Conservation (phyloP, 2,888 invertebrate species). For the Eueremaeus valkanovi region DNA sequence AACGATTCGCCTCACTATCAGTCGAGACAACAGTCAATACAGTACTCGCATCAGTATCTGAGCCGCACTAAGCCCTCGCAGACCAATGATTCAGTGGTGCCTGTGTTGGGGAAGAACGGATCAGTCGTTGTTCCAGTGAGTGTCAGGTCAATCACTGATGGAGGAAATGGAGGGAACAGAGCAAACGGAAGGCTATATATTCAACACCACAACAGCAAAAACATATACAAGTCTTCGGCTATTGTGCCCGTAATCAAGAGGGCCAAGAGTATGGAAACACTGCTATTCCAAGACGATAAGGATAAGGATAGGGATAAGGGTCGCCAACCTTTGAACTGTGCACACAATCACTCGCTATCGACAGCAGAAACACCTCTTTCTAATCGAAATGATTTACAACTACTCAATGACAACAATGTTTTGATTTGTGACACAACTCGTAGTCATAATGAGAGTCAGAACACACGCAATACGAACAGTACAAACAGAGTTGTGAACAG, state of each 20-base stretch:
- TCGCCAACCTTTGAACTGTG: not conserved
- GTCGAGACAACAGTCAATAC: not conserved
- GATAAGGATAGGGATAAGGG: not conserved
- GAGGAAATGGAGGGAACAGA: slow-evolving; percentile 34
- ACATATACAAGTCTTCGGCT: slow-evolving; percentile 26
- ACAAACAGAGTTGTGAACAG: not conserved
- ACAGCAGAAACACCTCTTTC: slow-evolving; percentile 14
- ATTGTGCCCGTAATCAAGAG: slow-evolving; percentile 32
- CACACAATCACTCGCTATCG: not conserved
- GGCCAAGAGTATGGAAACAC: slow-evolving; percentile 38
- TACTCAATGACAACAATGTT: slow-evolving; percentile 25
- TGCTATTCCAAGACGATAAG: slow-evolving; percentile 21
- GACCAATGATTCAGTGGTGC: slow-evolving; percentile 36
- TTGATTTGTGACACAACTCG: slow-evolving; percentile 10
- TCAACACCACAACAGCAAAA: slow-evolving; percentile 16
- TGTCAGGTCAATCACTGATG: slow-evolving; percentile 4
- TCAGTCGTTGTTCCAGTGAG: too few species aligned
- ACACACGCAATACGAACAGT: too few species aligned
- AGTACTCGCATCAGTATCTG: not conserved
- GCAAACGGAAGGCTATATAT: slow-evolving; percentile 28
- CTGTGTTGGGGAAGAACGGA: slow-evolving; percentile 3
- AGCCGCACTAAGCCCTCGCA: slow-evolving; percentile 10
- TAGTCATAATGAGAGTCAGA: too few species aligned
- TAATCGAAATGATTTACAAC: slow-evolving; percentile 25
- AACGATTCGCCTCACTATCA: slow-evolving; percentile 11